These are phyloP conservation scores for Hirundo rustica DNA, from an alignment of 2,797 vertebrate species.

Conservation along the genomic window DNA sequence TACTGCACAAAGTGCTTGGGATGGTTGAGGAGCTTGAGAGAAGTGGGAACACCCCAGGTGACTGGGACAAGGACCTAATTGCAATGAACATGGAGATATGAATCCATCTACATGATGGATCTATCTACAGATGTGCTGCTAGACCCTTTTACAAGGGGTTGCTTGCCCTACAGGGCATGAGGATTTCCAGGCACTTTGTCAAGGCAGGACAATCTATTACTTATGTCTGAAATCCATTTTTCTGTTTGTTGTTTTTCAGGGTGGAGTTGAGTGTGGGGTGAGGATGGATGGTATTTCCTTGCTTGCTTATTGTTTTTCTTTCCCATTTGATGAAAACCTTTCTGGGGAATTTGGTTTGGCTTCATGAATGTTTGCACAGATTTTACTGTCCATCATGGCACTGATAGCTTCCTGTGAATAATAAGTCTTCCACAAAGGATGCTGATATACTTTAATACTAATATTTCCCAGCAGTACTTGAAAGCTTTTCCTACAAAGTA, in stretches of 20 bases:
- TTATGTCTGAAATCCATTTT: neutral
- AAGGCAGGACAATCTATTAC: neutral
- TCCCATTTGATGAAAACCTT: neutral
- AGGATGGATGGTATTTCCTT: neutral
- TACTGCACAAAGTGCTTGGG: neutral
- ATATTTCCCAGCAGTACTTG: neutral
- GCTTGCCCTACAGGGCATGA: neutral
- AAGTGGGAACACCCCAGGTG: neutral
- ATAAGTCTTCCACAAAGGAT: neutral
- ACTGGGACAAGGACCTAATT: neutral
- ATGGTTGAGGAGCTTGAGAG: neutral
- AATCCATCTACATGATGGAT: neutral
- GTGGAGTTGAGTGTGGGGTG: accelerated
- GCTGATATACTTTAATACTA: neutral
- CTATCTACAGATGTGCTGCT: neutral
- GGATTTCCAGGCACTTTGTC: neutral
- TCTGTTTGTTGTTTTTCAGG: neutral
- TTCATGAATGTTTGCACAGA: neutral
- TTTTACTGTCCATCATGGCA: neutral
- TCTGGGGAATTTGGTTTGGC: neutral
- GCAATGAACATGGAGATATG: neutral
- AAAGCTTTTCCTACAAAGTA: neutral
- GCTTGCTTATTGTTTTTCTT: neutral
- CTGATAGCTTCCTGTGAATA: neutral
- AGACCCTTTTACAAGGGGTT: neutral